These are phyloP conservation scores for Actinia tenebrosa DNA, from an alignment of 64 coral and sea anemone genomes.

Conservation along the genomic window DNA sequence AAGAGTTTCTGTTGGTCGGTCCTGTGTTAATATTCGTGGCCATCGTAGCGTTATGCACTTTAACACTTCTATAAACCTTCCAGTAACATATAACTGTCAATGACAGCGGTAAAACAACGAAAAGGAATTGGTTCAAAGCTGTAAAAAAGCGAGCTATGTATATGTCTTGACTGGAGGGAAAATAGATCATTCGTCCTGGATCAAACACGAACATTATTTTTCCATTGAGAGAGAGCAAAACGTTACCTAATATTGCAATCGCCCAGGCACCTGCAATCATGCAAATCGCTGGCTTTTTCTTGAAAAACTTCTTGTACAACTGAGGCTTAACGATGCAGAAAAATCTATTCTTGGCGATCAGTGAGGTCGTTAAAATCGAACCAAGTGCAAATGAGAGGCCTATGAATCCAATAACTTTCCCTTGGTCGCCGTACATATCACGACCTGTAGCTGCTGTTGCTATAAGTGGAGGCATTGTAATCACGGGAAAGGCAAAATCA, in stretches of 20 bases:
- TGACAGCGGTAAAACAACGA: not conserved
- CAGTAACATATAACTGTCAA: not conserved
- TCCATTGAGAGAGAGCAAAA: not conserved
- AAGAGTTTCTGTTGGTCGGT: not conserved
- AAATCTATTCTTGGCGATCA: conserved; percentile 31
- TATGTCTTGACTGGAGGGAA: not conserved
- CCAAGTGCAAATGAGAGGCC: conserved; percentile 10
- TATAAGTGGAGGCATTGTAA: conserved; percentile 20
- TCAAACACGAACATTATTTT: not conserved
- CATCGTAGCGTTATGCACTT: not conserved
- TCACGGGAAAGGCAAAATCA: conserved; percentile 1
- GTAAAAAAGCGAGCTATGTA: not conserved
- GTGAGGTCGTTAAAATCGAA: conserved; percentile 22
- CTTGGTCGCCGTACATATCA: not conserved
- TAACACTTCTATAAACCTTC: not conserved
- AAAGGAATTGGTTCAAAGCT: not conserved
- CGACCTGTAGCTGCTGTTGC: conserved; percentile 1
- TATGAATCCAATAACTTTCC: conserved; percentile 22
- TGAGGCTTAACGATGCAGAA: conserved; percentile 20
- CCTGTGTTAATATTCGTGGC: not conserved
- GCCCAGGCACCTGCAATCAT: not conserved
- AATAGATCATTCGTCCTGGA: not conserved
- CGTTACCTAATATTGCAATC: not conserved
- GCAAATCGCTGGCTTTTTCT: not conserved
- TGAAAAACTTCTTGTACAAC: conserved; percentile 28